Conservation (phyloP, 2,888 invertebrate species). For the Plagodis dolabraria region DNA sequence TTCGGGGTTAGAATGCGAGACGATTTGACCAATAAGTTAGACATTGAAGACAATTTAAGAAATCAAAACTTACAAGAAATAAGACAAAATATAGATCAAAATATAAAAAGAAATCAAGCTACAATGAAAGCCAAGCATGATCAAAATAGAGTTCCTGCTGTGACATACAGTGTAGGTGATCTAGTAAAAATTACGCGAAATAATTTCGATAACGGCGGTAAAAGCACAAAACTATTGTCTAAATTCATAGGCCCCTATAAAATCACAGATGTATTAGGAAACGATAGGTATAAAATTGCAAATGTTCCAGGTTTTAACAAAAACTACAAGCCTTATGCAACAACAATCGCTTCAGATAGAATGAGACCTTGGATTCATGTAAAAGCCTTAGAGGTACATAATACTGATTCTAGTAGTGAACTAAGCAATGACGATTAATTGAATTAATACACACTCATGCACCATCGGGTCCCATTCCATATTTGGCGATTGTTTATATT, state of each 20-base stretch:
- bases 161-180: background rate
- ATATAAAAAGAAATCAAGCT: background rate
- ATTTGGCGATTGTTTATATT: too few relatives aligned
- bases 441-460: too few relatives aligned
- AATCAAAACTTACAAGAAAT: too few relatives aligned
- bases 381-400: too few relatives aligned
- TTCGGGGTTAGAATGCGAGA: background rate
- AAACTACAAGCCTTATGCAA: too few relatives aligned
- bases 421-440: too few relatives aligned
- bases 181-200: conserved; percentile 1
- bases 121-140: background rate
- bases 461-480: too few relatives aligned
- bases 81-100: background rate
- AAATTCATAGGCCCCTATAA: conserved; percentile 2
- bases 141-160: background rate
- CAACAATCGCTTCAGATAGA: too few relatives aligned
- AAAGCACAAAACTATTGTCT: conserved; percentile 2
- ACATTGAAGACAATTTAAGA: too few relatives aligned
- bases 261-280: background rate
- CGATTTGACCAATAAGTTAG: background rate
- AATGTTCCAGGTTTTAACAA: conserved; percentile 3
- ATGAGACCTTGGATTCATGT: too few relatives aligned
- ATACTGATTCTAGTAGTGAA: too few relatives aligned
- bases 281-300: conserved; percentile 7
- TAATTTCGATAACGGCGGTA: background rate